These are phyloP conservation scores for Bellardia pandia DNA, from an alignment of 2,888 invertebrate species.

Conservation along the genomic window DNA sequence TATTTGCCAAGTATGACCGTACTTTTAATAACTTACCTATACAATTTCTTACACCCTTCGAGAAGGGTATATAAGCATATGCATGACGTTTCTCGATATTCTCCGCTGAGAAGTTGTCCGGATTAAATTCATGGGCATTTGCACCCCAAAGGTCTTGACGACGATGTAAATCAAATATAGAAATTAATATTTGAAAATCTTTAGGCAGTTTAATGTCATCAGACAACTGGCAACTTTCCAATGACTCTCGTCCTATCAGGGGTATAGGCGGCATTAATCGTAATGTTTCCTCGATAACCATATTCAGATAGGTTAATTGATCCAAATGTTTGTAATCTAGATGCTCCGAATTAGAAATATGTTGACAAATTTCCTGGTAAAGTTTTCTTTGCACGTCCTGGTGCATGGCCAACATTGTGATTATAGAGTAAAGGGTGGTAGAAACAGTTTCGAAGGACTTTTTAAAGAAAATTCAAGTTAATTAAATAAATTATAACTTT, in stretches of 20 bases:
- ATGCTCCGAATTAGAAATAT: constrained; percentile 63
- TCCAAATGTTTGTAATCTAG: constrained; percentile 72
- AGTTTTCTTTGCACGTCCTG: constrained; percentile 76
- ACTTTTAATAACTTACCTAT: constrained; percentile 71
- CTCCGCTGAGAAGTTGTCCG: constrained; percentile 77
- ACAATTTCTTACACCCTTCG: constrained; percentile 77
- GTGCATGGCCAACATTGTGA: constrained; percentile 77
- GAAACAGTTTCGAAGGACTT: constrained; percentile 77
- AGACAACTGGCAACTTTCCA: constrained; percentile 55
- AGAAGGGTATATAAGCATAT: constrained; percentile 78
- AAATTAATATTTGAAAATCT: constrained; percentile 75
- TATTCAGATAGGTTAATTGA: constrained; percentile 75
- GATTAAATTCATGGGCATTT: constrained; percentile 76
- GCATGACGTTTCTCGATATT: constrained; percentile 75
- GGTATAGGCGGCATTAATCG: constrained; percentile 76
- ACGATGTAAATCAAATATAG: constrained; percentile 77
- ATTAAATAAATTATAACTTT: not conserved
- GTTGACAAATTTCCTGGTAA: constrained; percentile 73
- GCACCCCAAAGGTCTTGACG: constrained; percentile 76
- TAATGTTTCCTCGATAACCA: constrained; percentile 76
- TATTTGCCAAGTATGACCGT: no score
- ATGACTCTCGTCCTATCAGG: constrained; percentile 72
- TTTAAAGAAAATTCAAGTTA: not conserved
- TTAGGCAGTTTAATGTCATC: constrained; percentile 71
- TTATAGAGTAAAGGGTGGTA: constrained; percentile 73